A percentile compares a stretch with the other conserved stretches of the same genome.
Conservation (phyloP, 1,140 invertebrate genomes). For the Conus betulinus region DNA sequence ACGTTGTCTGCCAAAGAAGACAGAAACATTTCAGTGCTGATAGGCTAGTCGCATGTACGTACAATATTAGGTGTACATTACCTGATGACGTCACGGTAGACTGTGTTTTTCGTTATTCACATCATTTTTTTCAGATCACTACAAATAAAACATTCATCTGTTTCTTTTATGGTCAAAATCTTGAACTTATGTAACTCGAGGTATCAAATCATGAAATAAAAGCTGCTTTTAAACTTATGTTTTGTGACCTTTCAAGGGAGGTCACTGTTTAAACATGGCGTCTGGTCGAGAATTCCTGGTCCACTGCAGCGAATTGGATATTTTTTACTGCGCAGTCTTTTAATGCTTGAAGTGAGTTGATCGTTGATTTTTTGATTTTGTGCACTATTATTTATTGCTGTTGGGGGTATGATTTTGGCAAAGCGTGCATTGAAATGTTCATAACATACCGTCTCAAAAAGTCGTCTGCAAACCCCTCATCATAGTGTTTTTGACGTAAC, state of each 20-base stretch:
- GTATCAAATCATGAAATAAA: not conserved
- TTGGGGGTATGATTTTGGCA: not conserved
- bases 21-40: too few species aligned
- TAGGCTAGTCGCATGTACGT: too few species aligned
- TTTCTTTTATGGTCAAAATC: not conserved
- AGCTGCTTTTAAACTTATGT: not conserved
- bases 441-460: not conserved
- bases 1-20: too few species aligned
- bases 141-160: not conserved
- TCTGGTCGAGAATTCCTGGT: not conserved
- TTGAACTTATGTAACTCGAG: not conserved
- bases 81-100: not conserved
- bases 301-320: not conserved
- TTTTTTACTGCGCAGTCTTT: not conserved
- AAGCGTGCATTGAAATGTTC: not conserved
- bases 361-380: not conserved
- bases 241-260: slow-evolving; percentile 6
- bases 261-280: slow-evolving; percentile 17
- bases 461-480: not conserved
- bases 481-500: not conserved
- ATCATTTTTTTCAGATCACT: not conserved
- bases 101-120: not conserved
- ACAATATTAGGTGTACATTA: not conserved
- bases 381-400: not conserved
- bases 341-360: not conserved